Evolutionary conservation across 2,888 invertebrate species (phyloP).

Genomic region (Drosophila cognata): DNA sequence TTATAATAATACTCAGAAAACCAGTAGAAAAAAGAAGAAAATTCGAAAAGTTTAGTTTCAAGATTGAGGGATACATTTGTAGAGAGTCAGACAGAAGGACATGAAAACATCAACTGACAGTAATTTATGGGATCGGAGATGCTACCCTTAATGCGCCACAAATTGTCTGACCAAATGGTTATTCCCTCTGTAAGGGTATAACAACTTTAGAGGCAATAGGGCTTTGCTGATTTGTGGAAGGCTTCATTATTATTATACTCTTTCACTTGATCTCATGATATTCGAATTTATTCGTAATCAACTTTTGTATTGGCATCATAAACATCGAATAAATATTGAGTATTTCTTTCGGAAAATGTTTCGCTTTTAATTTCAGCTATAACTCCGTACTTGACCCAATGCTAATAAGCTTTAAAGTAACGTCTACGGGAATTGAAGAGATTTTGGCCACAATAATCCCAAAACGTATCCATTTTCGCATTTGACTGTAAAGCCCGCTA

Average conservation of each 20-base stretch:
- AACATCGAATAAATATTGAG: slow-evolving; percentile 2
- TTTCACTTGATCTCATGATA: background rate
- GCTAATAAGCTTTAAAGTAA: slow-evolving; percentile 29
- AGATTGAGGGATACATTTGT: background rate
- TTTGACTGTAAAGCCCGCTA: slow-evolving; percentile 50
- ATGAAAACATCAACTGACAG: background rate
- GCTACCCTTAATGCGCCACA: background rate
- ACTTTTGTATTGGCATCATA: background rate
- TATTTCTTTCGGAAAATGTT: background rate
- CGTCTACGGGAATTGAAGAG: background rate
- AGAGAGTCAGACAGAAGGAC: background rate
- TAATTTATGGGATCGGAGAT: background rate
- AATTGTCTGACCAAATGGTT: background rate
- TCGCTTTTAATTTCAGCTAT: background rate
- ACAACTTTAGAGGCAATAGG: background rate
- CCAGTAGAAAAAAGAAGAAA: background rate
- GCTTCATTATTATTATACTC: background rate
- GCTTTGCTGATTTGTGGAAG: background rate
- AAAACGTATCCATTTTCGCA: slow-evolving; percentile 28
- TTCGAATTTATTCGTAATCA: background rate
- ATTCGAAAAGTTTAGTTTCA: background rate
- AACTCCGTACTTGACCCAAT: slow-evolving; percentile 10
- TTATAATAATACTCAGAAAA: background rate
- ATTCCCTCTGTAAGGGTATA: background rate
- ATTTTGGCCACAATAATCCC: slow-evolving; percentile 5